phyloP scores from a whole-genome alignment of 92 coral and sea anemone species.

The Porites rus region DNA sequence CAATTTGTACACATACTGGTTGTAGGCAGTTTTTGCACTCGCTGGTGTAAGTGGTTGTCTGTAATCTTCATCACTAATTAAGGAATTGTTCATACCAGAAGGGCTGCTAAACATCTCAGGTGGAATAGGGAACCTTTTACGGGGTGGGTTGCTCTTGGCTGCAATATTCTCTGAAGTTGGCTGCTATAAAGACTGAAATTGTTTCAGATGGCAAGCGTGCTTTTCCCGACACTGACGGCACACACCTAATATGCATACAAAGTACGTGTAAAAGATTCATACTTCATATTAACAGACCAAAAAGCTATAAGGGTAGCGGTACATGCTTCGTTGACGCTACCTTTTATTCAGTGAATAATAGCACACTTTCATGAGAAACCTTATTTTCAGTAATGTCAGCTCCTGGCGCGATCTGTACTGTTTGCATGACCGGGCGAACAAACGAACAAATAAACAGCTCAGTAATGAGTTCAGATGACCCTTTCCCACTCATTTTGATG shows the following conservation, averaged over 20 bases:
- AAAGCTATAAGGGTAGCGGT: no score
- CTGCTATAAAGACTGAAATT: conserved; percentile 11
- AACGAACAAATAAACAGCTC: no score
- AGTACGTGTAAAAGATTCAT: no score
- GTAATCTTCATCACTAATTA: conserved; percentile 28
- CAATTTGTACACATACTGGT: conserved; percentile 8
- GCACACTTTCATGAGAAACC: no score
- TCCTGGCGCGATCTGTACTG: no score
- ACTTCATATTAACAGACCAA: no score
- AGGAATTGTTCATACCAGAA: conserved; percentile 13
- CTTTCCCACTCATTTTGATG: no score
- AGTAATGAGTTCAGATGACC: no score
- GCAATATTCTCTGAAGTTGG: background rate
- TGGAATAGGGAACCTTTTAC: conserved; percentile 34
- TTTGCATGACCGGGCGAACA: no score
- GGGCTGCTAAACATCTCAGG: conserved; percentile 32
- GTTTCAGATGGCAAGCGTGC: conserved; percentile 22
- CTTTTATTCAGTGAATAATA: no score
- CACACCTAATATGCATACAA: conserved; percentile 8
- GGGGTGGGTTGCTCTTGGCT: conserved; percentile 17
- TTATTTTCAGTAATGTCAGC: no score
- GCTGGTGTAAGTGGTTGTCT: conserved; percentile 19
- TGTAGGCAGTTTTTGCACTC: conserved; percentile 36
- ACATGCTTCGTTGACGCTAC: no score
- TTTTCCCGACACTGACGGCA: conserved; percentile 19